Evolutionary conservation across 37 sponge, comb jelly and placozoan species (phyloP).

Genomic region (Beroe ovata): DNA sequence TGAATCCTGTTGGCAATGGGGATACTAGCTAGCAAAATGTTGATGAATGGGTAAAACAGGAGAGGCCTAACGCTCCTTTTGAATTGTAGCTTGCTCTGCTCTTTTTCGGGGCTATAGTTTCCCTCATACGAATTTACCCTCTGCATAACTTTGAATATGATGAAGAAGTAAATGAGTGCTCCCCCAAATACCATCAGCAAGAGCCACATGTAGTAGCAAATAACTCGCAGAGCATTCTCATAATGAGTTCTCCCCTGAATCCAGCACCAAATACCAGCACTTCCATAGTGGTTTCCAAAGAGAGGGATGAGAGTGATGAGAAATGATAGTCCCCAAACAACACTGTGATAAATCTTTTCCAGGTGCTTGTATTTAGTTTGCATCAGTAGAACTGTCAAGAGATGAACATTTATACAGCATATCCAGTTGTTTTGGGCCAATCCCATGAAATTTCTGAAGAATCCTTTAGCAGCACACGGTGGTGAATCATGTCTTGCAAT

Average conservation of each 20-base stretch:
- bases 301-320: slow-evolving; percentile 25
- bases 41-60: slow-evolving; percentile 32
- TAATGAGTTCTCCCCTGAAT: slow-evolving; percentile 9
- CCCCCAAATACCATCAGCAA: slow-evolving; percentile 53
- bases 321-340: slow-evolving; percentile 10
- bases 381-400: background rate
- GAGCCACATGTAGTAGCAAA: slow-evolving; percentile 57
- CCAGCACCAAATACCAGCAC: slow-evolving; percentile 61
- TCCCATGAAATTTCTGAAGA: slow-evolving; percentile 1
- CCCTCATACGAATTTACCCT: slow-evolving; percentile 35
- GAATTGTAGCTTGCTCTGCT: slow-evolving; percentile 1
- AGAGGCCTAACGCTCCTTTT: slow-evolving; percentile 41
- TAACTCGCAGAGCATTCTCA: slow-evolving; percentile 27
- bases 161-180: slow-evolving; percentile 10
- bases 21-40: slow-evolving; percentile 17
- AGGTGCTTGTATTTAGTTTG: background rate
- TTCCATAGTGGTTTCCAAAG: slow-evolving; percentile 46
- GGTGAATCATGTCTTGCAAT: background rate
- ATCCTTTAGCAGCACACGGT: slow-evolving; percentile 30
- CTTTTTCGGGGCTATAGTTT: slow-evolving; percentile 19
- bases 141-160: slow-evolving; percentile 38
- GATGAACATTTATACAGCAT: slow-evolving; percentile 40
- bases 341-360: slow-evolving; percentile 42
- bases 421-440: slow-evolving; percentile 43
- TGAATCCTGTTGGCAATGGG: slow-evolving; percentile 47